These are phyloP conservation scores for Lepidotrigona ventralis DNA, from an alignment of 1,140 invertebrate genomes.

Conservation along the genomic window DNA sequence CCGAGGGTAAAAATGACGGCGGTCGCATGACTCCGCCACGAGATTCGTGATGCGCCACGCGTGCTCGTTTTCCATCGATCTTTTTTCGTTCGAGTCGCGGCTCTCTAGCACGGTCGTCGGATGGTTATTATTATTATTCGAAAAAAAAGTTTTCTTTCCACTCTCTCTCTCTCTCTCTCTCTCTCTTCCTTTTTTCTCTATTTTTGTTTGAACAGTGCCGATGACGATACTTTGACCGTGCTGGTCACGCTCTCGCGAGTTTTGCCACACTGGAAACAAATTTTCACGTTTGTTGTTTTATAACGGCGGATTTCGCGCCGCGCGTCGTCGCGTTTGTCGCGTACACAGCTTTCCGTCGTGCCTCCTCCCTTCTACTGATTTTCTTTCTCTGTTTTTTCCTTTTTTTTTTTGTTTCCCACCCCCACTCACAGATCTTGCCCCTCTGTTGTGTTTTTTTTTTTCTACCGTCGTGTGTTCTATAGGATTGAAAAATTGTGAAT, in stretches of 20 bases:
- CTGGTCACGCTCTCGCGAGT: conserved; percentile 12
- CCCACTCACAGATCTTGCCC: too few relatives aligned
- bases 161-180: background rate
- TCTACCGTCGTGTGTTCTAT: background rate
- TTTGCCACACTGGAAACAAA: conserved; percentile 36
- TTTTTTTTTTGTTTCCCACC: background rate
- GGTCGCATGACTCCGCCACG: background rate
- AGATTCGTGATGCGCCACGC: background rate
- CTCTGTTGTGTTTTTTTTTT: background rate
- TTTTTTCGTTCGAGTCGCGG: background rate
- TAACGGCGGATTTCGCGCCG: conserved; percentile 40
- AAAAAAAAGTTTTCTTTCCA: background rate
- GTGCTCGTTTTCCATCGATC: conserved; percentile 20
- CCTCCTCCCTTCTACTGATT: background rate
- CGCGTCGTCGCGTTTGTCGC: conserved; percentile 11
- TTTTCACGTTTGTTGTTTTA: conserved; percentile 44
- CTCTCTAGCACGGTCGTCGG: conserved; percentile 4
- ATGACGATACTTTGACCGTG: conserved; percentile 2
- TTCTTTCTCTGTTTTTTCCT: background rate
- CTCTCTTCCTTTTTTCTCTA: background rate
- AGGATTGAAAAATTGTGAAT: background rate
- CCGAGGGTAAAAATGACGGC: conserved; percentile 8
- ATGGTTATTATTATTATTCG: background rate
- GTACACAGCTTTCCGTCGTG: conserved; percentile 25
- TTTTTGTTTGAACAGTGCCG: background rate